Conservation (phyloP, 1,140 invertebrate genomes). For the Episyrphus balteatus region DNA sequence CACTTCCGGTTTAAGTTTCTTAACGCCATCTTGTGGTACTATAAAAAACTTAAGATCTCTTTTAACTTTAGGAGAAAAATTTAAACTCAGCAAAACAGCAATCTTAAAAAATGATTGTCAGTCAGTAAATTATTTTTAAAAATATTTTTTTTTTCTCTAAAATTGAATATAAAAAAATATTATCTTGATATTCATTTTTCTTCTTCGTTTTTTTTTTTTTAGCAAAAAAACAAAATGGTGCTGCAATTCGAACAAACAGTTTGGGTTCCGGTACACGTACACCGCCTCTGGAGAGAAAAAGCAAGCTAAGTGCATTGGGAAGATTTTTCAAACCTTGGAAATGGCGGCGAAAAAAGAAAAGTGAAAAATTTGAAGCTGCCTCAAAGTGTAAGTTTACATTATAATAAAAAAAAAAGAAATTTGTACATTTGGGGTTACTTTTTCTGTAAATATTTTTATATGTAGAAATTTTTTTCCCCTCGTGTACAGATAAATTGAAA, state of each 20-base stretch:
- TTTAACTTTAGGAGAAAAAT: no score
- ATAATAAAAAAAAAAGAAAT: neutral
- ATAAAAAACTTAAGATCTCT: no score
- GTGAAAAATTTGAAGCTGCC: constrained; percentile 91
- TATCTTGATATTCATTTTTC: neutral
- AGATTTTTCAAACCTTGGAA: constrained; percentile 97
- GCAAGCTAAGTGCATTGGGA: constrained; percentile 85
- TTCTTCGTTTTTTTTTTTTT: constrained; percentile 38
- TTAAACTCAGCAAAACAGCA: no score
- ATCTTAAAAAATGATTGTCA: no score
- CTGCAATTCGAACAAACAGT: constrained; percentile 73
- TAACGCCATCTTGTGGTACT: no score
- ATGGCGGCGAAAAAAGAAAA: constrained; percentile 98
- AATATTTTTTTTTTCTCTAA: no score
- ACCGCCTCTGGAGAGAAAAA: constrained; percentile 75
- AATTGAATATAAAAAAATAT: no score
- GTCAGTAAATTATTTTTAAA: no score
- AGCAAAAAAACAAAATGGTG: constrained; percentile 90
- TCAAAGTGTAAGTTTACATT: constrained; percentile 84
- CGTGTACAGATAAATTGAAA: no score
- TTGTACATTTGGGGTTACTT: neutral
- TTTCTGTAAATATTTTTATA: neutral
- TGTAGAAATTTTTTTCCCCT: no score
- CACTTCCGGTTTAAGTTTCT: no score
- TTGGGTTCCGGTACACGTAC: constrained; percentile 67